phyloP scores from a whole-genome alignment of 1,140 invertebrate genomes.

The Drosophila murphyi region DNA sequence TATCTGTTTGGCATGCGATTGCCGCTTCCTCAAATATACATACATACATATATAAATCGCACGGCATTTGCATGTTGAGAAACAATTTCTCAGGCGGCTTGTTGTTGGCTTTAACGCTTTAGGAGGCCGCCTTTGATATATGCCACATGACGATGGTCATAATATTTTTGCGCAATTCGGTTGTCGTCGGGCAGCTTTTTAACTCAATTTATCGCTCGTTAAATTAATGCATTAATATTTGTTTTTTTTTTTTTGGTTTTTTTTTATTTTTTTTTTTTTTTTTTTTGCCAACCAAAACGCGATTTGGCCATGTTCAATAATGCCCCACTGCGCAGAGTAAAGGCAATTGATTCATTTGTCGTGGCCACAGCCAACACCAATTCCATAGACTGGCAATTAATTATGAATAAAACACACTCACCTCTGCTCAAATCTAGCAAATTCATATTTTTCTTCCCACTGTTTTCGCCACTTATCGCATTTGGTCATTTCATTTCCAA shows the following conservation, averaged over 20 bases:
- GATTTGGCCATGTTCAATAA: constrained; percentile 35
- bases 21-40: constrained; percentile 75
- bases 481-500: constrained; percentile 3
- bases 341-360: constrained; percentile 55
- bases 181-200: constrained; percentile 70
- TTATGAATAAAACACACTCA: constrained; percentile 52
- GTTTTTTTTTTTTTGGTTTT: constrained; percentile 5
- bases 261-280: constrained; percentile 1
- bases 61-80: constrained; percentile 79
- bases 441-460: constrained; percentile 52
- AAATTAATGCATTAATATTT: constrained; percentile 71
- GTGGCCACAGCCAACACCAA: constrained; percentile 35
- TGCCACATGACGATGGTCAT: constrained; percentile 76
- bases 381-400: constrained; percentile 56
- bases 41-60: constrained; percentile 50
- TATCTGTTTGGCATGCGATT: constrained; percentile 62
- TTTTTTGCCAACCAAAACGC: constrained; percentile 5
- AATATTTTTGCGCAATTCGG: constrained; percentile 82
- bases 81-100: constrained; percentile 74
- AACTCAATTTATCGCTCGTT: constrained; percentile 70
- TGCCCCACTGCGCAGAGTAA: constrained; percentile 43
- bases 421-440: constrained; percentile 16
- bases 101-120: constrained; percentile 51
- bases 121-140: constrained; percentile 71
- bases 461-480: constrained; percentile 52